These are phyloP conservation scores for Cancer borealis DNA, from an alignment of 2,888 invertebrate species.

Conservation along the genomic window DNA sequence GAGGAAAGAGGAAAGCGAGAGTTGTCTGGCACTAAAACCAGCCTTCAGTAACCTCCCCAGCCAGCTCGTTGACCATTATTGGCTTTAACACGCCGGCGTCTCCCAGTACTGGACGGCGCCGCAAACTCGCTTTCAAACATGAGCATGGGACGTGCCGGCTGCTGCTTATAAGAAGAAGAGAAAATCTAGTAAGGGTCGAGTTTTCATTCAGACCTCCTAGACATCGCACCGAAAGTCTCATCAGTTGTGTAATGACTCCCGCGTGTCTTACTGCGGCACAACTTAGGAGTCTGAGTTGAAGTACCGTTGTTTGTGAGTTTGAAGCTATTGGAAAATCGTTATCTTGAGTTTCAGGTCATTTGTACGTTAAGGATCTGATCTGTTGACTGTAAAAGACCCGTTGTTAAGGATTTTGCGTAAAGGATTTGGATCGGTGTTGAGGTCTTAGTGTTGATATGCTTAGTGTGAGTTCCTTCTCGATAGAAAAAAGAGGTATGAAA, in stretches of 20 bases:
- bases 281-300: background rate
- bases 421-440: background rate
- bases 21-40: background rate
- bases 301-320: background rate
- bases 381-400: background rate
- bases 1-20: background rate
- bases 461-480: background rate
- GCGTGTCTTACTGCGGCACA: background rate
- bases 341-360: background rate
- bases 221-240: background rate
- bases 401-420: background rate
- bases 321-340: background rate
- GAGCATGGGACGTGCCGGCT: background rate
- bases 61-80: background rate
- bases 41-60: background rate
- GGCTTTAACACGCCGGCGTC: background rate
- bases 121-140: background rate
- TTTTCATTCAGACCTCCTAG: slow-evolving; percentile 4
- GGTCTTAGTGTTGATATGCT: background rate
- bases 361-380: background rate
- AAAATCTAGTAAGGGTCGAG: background rate
- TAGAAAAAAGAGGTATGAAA: background rate
- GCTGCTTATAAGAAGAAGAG: background rate
- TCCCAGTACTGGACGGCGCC: background rate
- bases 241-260: background rate